Conservation (phyloP, 2,888 invertebrate genomes). For the Leptothorax acervorum region DNA sequence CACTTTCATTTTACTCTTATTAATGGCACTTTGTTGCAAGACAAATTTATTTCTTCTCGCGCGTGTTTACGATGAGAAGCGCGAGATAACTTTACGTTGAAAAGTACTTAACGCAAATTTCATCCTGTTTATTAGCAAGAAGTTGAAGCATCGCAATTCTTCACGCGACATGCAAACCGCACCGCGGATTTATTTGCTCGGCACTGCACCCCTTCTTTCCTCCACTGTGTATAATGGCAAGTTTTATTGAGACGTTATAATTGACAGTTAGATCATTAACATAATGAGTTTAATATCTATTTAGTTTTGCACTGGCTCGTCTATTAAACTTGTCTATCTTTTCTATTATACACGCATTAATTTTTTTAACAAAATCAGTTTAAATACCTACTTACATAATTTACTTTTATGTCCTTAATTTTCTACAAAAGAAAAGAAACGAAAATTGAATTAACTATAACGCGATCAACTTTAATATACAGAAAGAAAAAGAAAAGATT, state of each 20-base stretch:
- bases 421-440: not conserved
- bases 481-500: not conserved
- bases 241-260: not conserved
- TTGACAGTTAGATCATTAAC: not conserved
- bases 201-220: not conserved
- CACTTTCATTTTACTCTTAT: not conserved
- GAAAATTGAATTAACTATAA: not conserved
- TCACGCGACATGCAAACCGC: not conserved
- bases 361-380: not conserved
- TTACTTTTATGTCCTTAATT: not conserved
- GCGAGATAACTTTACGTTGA: conserved; percentile 25
- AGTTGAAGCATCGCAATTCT: not conserved
- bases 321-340: not conserved
- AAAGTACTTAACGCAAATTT: conserved; percentile 38
- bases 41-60: conserved; percentile 19
- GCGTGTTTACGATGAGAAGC: conserved; percentile 3
- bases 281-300: not conserved
- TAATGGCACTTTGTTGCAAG: not conserved
- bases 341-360: not conserved
- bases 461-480: not conserved
- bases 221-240: not conserved
- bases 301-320: not conserved
- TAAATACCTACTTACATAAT: not conserved
- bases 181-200: conserved; percentile 19
- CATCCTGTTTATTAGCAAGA: conserved; percentile 40